Evolutionary conservation across 30 jellyfish, hydroid and myxozoan genomes (phyloP).

Genomic region (Pelagia noctiluca): DNA sequence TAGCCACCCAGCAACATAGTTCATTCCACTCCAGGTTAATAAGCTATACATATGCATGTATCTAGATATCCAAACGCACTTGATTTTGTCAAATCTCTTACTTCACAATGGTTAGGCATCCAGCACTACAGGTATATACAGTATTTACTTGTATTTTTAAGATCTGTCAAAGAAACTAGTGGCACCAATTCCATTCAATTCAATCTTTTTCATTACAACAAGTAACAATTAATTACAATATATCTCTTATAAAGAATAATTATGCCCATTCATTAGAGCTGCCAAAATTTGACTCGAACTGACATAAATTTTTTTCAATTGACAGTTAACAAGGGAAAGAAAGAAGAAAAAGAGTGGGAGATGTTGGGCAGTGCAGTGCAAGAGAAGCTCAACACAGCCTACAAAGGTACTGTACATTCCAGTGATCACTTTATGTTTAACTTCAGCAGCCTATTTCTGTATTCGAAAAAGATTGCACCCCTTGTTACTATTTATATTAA

Average conservation of each 20-base stretch:
- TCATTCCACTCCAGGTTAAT: conserved; percentile 14
- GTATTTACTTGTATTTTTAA: conserved; percentile 1
- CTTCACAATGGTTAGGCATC: conserved; percentile 22
- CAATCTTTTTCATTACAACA: too few relatives aligned
- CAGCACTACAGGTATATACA: conserved; percentile 1
- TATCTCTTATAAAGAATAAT: too few relatives aligned
- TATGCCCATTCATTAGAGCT: conserved; percentile 7
- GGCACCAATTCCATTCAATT: too few relatives aligned
- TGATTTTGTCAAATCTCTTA: conserved; percentile 10
- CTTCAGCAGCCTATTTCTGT: conserved; percentile 9
- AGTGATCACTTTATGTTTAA: conserved; percentile 9
- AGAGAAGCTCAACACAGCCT: conserved; percentile 10
- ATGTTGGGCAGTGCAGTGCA: conserved; percentile 17
- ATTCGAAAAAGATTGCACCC: conserved; percentile 13
- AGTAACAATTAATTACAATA: too few relatives aligned
- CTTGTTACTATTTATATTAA: neutral
- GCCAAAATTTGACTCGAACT: conserved; percentile 15
- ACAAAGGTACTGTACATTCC: conserved; percentile 13
- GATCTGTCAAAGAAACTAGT: conserved; percentile 14
- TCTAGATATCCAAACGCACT: conserved; percentile 8
- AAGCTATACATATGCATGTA: conserved; percentile 3
- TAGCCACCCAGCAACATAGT: conserved; percentile 16
- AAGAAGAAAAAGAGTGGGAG: conserved; percentile 12
- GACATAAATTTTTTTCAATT: conserved; percentile 6
- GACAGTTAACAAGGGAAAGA: conserved; percentile 18